Evolutionary conservation across 2,888 invertebrate genomes (phyloP).

Genomic region (Schizotus pectinicornis): DNA sequence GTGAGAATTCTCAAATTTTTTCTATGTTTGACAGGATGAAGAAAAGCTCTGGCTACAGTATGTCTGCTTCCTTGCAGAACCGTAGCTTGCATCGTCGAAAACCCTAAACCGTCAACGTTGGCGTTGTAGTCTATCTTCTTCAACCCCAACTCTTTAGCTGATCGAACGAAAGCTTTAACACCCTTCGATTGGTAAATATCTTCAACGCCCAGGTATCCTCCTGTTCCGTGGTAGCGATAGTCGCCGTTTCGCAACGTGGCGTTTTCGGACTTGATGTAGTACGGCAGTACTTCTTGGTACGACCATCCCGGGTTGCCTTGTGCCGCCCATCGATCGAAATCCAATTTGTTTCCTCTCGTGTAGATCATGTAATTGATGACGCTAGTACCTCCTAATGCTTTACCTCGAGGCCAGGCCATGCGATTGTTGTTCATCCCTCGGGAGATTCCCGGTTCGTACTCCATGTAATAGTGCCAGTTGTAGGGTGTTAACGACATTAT

Average conservation of each 20-base stretch:
- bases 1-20: slow-evolving; percentile 66
- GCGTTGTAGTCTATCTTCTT: slow-evolving; percentile 56
- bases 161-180: slow-evolving; percentile 10
- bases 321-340: slow-evolving; percentile 72
- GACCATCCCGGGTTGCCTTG: slow-evolving; percentile 77
- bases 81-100: slow-evolving; percentile 59
- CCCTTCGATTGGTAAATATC: slow-evolving; percentile 58
- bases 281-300: slow-evolving; percentile 58
- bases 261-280: slow-evolving; percentile 60
- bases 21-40: slow-evolving; percentile 62
- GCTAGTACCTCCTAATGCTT: slow-evolving; percentile 65
- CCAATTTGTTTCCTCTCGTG: slow-evolving; percentile 72
- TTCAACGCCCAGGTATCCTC: slow-evolving; percentile 67
- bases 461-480: slow-evolving; percentile 54
- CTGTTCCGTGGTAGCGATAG: slow-evolving; percentile 61
- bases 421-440: slow-evolving; percentile 45
- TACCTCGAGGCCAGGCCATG: slow-evolving; percentile 63
- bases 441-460: slow-evolving; percentile 37
- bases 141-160: slow-evolving; percentile 57
- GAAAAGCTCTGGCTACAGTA: slow-evolving; percentile 66
- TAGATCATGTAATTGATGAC: slow-evolving; percentile 74
- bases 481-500: slow-evolving; percentile 50
- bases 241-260: slow-evolving; percentile 62
- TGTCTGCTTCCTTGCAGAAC: slow-evolving; percentile 62
- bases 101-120: slow-evolving; percentile 52